These are phyloP conservation scores for Alauda arvensis DNA, from an alignment of 2,797 vertebrate genomes.

Conservation along the genomic window DNA sequence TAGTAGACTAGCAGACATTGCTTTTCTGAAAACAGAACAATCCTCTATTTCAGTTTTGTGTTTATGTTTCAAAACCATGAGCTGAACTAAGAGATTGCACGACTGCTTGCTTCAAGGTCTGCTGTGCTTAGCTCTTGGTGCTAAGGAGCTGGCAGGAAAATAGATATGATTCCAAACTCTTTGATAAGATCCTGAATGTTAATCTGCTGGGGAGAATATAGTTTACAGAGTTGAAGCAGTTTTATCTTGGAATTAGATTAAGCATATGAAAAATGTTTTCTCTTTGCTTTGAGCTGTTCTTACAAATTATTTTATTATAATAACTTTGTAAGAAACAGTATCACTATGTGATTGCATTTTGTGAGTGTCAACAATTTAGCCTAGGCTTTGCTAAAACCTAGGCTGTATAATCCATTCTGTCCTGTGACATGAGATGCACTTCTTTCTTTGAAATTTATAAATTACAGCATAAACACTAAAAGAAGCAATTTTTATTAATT, in stretches of 20 bases:
- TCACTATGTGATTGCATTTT: background rate
- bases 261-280: background rate
- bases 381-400: background rate
- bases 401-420: background rate
- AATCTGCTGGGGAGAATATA: accelerated
- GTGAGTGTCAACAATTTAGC: background rate
- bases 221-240: background rate
- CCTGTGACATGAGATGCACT: accelerated
- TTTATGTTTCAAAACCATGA: background rate
- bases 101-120: background rate
- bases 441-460: background rate
- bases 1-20: background rate
- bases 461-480: background rate
- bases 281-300: background rate
- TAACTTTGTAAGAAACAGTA: background rate
- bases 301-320: background rate
- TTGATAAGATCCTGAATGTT: background rate
- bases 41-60: background rate
- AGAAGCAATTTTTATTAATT: background rate
- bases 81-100: background rate
- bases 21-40: background rate
- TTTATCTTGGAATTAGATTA: background rate
- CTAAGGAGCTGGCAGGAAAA: background rate
- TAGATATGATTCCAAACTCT: background rate
- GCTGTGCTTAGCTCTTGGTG: background rate